Evolutionary conservation across 2,888 invertebrate species (phyloP).

Genomic region (Oegoconia quadripuncta): DNA sequence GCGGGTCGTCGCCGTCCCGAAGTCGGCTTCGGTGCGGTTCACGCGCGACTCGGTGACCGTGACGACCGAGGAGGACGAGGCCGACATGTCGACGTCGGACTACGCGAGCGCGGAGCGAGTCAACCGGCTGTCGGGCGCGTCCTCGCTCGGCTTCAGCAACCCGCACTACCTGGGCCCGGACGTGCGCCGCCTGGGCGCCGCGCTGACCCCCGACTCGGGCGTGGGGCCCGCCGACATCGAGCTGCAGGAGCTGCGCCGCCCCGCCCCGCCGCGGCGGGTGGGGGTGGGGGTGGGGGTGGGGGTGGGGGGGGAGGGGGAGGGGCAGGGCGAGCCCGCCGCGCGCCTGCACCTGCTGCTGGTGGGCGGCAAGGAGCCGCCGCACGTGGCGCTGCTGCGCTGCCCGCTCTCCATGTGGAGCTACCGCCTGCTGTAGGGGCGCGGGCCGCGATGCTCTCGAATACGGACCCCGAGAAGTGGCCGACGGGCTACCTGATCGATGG

Average conservation of each 20-base stretch:
- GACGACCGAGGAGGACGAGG: constrained; percentile 77
- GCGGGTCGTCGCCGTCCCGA: constrained; percentile 77
- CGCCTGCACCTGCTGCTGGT: constrained; percentile 71
- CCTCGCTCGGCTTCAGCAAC: constrained; percentile 87
- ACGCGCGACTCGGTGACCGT: constrained; percentile 66
- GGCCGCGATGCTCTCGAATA: neutral
- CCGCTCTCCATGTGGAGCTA: constrained; percentile 90
- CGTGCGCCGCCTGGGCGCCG: constrained; percentile 81
- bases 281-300: no score
- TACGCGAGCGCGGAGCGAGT: constrained; percentile 87
- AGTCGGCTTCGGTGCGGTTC: constrained; percentile 80
- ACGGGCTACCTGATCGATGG: neutral
- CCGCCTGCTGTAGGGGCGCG: constrained; percentile 63
- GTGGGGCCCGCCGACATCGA: constrained; percentile 73
- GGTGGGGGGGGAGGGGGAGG: no score
- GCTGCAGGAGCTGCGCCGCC: constrained; percentile 52
- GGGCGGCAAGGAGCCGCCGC: constrained; percentile 89
- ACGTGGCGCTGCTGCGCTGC: constrained; percentile 85
- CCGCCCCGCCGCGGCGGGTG: constrained; percentile 61
- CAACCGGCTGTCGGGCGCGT: constrained; percentile 65
- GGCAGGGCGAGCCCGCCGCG: constrained; percentile 31
- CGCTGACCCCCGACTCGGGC: constrained; percentile 83
- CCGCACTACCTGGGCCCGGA: constrained; percentile 87
- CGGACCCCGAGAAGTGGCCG: neutral
- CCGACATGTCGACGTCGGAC: constrained; percentile 83